Evolutionary conservation across 2,888 invertebrate genomes (phyloP), one percentile per base, ranked within the genome.

Genomic region (Ptychoptera contaminata): DNA sequence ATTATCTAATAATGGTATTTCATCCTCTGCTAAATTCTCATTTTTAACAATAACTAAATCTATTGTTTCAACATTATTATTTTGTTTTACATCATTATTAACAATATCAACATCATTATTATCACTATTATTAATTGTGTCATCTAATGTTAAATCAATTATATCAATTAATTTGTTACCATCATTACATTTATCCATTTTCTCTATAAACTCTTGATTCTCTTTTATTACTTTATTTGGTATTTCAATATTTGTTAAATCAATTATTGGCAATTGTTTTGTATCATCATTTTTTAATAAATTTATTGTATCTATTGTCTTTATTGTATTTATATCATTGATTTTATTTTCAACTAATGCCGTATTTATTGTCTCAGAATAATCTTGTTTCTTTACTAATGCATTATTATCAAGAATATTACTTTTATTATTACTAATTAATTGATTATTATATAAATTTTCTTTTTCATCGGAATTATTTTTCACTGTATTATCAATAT

Each of bases 371-470:
- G 51, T 52, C 47, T 66, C 66, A 8, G 61, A 58, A 43, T 59
- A 63, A 49, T 62, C 62, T 55, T 61, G 57, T 36, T 59, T 61
- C 46, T 63, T 65, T 50, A 64, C 64, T 3, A 65, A 51, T 48
- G 62, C 63, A 49, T 63, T 65, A 2, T 2, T 31, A 40, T 31
- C 40, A 15, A 32, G 16, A 32, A 32, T 40, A 34, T 15, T 9
- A 35, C 15, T 42, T 34, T 35, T 35, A 35, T 35, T 30, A 12
- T 16, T 35, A 30, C 34, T 35, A 35, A 42, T 34, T 23, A 23
- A 23, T 23, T 23, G 23, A 23, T 23, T 23, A 47, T 62, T 60
- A 23, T 39, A 39, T 16, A 40, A 34, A 43, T 43, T 49, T 12
- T 61, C 56, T 15, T 60, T 61, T 39, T 51, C 50, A 42, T 51